These are phyloP conservation scores for Bombus balteatus DNA, from an alignment of 1,140 invertebrate species.

Conservation along the genomic window DNA sequence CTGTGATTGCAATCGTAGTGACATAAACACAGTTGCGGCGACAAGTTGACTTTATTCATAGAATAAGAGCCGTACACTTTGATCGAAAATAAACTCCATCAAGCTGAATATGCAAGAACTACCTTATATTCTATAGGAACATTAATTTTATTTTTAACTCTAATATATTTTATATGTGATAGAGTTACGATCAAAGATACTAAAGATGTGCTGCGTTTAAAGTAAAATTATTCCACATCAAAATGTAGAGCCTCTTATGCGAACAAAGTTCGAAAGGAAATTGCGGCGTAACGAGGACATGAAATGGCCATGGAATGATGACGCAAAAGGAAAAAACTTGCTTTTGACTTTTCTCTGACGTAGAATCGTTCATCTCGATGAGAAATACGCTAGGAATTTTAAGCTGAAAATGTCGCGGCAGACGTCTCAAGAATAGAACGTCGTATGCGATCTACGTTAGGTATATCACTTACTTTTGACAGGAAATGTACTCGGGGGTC, in stretches of 20 bases:
- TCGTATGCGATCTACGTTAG: background rate
- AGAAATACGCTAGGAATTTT: slow-evolving; percentile 23
- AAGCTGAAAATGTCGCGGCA: background rate
- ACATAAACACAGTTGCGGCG: background rate
- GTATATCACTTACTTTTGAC: slow-evolving; percentile 43
- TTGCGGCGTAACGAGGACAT: background rate
- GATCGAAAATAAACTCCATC: background rate
- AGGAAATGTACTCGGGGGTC: slow-evolving; percentile 52
- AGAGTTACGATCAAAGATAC: background rate
- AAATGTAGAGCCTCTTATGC: background rate
- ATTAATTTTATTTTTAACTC: background rate
- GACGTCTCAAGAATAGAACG: background rate
- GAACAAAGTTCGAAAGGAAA: background rate
- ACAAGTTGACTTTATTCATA: slow-evolving; percentile 8
- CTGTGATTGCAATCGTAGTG: background rate
- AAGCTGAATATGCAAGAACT: background rate
- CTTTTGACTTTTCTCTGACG: slow-evolving; percentile 8
- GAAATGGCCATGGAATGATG: background rate
- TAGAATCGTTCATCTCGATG: slow-evolving; percentile 7
- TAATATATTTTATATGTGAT: background rate
- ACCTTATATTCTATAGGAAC: background rate
- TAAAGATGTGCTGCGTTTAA: background rate
- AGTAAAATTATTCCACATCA: background rate
- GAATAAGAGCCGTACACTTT: background rate
- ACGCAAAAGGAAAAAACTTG: background rate